Base-by-base conservation (phyloP, 2,888 invertebrate genomes). In the Tinea semifulvella region DNA sequence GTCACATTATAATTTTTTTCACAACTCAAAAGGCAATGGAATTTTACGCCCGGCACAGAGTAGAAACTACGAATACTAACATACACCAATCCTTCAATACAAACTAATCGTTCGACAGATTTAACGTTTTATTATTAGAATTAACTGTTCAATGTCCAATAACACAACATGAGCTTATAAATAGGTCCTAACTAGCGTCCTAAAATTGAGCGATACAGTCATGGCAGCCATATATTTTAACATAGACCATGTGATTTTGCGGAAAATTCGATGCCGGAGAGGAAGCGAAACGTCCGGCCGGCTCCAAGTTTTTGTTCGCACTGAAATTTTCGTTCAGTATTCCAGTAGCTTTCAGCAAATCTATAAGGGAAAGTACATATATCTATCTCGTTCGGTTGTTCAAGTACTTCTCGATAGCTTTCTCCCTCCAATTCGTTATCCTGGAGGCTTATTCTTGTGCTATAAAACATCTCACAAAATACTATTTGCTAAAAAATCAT, bases 281-380 rank as follows among this genome's bases (percentile, higher is more conserved):
- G 2, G 10, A 11, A 7, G 36, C 17, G 36, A 36, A 14, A 36
- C 16, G 18, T n/a, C 36, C 36, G 18, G 17, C 18, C 36, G 36
- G 16, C 5, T 10, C 31, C 13, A 13, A 11, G 31, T 13, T 14
- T 31, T 31, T 7, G 31, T 13, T 31, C 13, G 11, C 14, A 31
- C 31, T 31, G 61, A 57, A 58, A 63, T 60, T 56, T 55, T 58
- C 54, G 47, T 47, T 44, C 11, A n/a, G n/a, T n/a, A n/a, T n/a
- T n/a, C n/a, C n/a, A 11, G 39, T 35, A 18, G 70, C 65, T 70
- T 72, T 72, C 68, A 68, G 68, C 66, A 72, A 70, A 77, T 77
- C 77, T 74, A 76, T 75, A 76, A 65, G 65, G 63, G 71, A 70
- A 69, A 68, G 65, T 68, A 68, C 4, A 18, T 36, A 36, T 6